Percentiles rank a stretch among this genome's conserved stretches.
Evolutionary conservation across 2,888 invertebrate species (phyloP).

Genomic region (Lapara coniferarum): DNA sequence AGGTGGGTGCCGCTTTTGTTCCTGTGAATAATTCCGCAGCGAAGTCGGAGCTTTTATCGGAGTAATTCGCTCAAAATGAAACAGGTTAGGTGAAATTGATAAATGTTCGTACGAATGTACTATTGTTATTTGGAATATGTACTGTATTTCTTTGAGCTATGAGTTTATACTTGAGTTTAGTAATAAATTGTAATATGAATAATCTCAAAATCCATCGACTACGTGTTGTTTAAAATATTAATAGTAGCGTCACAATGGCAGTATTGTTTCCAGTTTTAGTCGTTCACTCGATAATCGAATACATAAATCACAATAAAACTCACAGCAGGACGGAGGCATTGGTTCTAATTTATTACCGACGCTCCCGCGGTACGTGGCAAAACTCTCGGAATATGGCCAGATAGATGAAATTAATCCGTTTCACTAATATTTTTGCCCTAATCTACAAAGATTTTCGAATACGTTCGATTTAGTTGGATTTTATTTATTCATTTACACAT

Average conservation of each 20-base stretch:
- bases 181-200: neutral
- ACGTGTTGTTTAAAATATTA: constrained; percentile 52
- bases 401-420: constrained; percentile 10
- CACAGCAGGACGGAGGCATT: constrained; percentile 62
- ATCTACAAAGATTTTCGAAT: neutral
- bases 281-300: constrained; percentile 69
- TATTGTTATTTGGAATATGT: constrained; percentile 5
- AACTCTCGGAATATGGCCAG: neutral
- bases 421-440: constrained; percentile 4
- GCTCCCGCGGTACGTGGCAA: constrained; percentile 16
- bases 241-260: constrained; percentile 60
- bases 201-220: neutral
- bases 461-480: neutral
- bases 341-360: constrained; percentile 60
- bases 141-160: constrained; percentile 1
- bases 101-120: constrained; percentile 43
- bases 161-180: neutral
- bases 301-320: constrained; percentile 72
- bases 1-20: constrained; percentile 67
- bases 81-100: constrained; percentile 64
- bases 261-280: constrained; percentile 63
- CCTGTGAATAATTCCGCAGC: constrained; percentile 63
- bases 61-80: constrained; percentile 65
- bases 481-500: no score
- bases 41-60: constrained; percentile 54